Evolutionary conservation across 2,113 vertebrate genomes (phyloP).

Genomic region (Dendropsophus ebraccatus): DNA sequence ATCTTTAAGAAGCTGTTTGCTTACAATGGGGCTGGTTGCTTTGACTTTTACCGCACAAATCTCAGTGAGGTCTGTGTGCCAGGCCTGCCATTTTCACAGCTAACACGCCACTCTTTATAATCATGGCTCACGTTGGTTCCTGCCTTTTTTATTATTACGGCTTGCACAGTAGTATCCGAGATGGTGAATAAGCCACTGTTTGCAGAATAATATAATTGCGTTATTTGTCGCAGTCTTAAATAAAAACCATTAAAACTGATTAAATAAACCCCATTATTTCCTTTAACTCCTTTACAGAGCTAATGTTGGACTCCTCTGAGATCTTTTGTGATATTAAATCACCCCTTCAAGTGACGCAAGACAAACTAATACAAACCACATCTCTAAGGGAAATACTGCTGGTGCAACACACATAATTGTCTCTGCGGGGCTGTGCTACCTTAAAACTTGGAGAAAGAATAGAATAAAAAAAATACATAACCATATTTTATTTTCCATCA

Average conservation of each 20-base stretch:
- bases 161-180: conserved; percentile 27
- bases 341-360: conserved; percentile 17
- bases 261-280: conserved; percentile 47
- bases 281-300: conserved; percentile 45
- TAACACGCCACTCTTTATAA: conserved; percentile 28
- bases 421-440: not conserved
- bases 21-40: conserved; percentile 17
- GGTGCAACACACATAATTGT: not conserved
- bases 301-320: conserved; percentile 12
- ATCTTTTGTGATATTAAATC: conserved; percentile 37
- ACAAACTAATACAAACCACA: conserved; percentile 14
- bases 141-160: conserved; percentile 17
- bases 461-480: not conserved
- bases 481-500: not conserved
- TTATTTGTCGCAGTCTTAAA: conserved; percentile 16
- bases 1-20: conserved; percentile 56
- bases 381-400: conserved; percentile 14
- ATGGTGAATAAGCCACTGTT: conserved; percentile 5
- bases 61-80: not conserved
- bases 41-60: conserved; percentile 22
- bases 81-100: conserved; percentile 48
- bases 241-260: conserved; percentile 19
- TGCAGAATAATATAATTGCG: conserved; percentile 30
- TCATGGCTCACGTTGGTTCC: not conserved
- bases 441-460: not conserved